These are phyloP conservation scores for Apogon hyalosoma DNA, from an alignment of 2,797 vertebrate genomes.

Conservation along the genomic window DNA sequence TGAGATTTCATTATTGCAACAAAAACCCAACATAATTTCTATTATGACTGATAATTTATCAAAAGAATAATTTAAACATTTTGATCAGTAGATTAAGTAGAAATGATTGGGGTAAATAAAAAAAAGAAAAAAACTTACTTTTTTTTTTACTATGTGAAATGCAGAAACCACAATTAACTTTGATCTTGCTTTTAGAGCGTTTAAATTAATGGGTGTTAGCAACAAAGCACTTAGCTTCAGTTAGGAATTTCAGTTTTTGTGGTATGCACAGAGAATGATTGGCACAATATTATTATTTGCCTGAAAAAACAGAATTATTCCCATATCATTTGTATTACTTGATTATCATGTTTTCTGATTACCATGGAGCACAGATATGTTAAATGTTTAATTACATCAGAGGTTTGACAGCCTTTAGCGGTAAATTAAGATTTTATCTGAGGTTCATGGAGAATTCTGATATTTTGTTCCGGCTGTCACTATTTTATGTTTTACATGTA, in stretches of 20 bases:
- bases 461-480: neutral
- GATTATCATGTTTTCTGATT: neutral
- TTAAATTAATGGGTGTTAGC: no score
- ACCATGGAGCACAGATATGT: neutral
- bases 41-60: neutral
- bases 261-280: no score
- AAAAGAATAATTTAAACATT: conserved; percentile 3
- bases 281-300: neutral
- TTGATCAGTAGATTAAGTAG: conserved; percentile 12
- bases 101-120: neutral
- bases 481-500: conserved; percentile 7
- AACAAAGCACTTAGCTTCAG: neutral
- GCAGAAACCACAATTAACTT: neutral
- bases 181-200: conserved; percentile 2
- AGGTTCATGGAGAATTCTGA: conserved; percentile 5
- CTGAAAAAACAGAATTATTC: conserved; percentile 1
- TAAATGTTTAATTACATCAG: neutral
- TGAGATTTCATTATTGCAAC: neutral
- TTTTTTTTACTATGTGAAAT: neutral
- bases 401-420: neutral
- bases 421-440: conserved; percentile 13
- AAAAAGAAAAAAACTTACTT: neutral
- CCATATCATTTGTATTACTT: neutral
- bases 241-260: no score
- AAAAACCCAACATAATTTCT: neutral